phyloP scores from a whole-genome alignment of 2,113 vertebrate species.

The Mohoua ochrocephala region DNA sequence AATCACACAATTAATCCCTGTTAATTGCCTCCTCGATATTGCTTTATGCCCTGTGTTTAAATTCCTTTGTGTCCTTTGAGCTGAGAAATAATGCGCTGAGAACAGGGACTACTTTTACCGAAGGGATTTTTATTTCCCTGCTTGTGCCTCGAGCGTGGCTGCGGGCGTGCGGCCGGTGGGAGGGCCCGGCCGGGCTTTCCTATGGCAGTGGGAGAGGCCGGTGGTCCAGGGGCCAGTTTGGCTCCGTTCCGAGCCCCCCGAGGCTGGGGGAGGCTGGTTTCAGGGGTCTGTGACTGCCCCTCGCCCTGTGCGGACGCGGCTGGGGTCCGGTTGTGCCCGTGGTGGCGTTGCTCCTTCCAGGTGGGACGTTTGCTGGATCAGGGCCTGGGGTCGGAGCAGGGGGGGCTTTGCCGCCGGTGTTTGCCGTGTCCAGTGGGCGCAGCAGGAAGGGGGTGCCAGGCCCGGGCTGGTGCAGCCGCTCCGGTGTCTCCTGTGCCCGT shows the following conservation, averaged over 20 bases:
- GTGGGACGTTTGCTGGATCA: neutral
- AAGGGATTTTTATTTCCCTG: neutral
- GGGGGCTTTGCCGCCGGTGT: neutral
- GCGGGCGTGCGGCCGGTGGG: rapidly evolving
- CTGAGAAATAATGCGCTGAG: neutral
- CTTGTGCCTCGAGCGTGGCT: neutral
- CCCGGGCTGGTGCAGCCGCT: rapidly evolving
- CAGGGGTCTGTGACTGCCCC: rapidly evolving
- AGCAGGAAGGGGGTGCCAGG: neutral
- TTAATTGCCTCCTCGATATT: slow-evolving; percentile 32
- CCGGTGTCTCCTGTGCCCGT: rapidly evolving
- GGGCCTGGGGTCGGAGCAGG: neutral
- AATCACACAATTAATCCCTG: slow-evolving; percentile 45
- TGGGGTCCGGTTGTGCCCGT: rapidly evolving
- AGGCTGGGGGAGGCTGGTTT: neutral
- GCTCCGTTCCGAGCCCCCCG: rapidly evolving
- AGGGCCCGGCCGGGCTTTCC: neutral
- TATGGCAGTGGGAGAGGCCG: neutral
- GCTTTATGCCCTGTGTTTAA: slow-evolving; percentile 27
- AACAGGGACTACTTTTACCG: neutral
- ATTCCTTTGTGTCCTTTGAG: slow-evolving; percentile 50
- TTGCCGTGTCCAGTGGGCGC: neutral
- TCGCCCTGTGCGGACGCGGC: rapidly evolving
- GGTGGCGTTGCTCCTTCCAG: neutral
- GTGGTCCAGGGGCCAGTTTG: neutral